These are phyloP conservation scores for Scaptomyza montana DNA, from an alignment of 1,140 invertebrate genomes.

Conservation along the genomic window DNA sequence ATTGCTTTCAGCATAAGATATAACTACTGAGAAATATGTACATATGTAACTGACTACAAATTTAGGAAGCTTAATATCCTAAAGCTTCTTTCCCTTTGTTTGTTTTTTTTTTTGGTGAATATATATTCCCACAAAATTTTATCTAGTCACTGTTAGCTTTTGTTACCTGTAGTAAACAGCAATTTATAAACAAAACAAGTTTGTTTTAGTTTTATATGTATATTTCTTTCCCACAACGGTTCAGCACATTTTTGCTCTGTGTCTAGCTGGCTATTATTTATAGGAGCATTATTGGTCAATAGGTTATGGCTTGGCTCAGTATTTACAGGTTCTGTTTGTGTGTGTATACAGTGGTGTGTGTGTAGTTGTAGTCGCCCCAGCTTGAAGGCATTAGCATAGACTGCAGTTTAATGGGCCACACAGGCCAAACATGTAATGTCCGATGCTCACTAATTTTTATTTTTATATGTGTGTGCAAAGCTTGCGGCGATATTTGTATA, in stretches of 20 bases:
- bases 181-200: neutral
- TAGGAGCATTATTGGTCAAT: constrained; percentile 47
- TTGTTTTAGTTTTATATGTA: too few species aligned
- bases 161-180: neutral
- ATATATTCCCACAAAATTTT: too few species aligned
- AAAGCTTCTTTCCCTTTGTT: too few species aligned
- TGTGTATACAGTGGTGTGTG: neutral
- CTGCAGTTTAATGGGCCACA: constrained; percentile 55
- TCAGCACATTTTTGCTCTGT: constrained; percentile 20
- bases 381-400: constrained; percentile 49
- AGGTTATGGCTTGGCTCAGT: constrained; percentile 40
- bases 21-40: too few species aligned
- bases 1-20: too few species aligned
- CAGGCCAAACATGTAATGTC: constrained; percentile 23
- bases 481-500: constrained; percentile 39
- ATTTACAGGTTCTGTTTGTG: constrained; percentile 4
- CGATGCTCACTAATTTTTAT: constrained; percentile 55
- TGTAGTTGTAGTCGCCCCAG: constrained; percentile 11
- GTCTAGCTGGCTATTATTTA: constrained; percentile 37
- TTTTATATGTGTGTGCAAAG: constrained; percentile 45
- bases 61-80: too few species aligned
- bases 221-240: too few species aligned
- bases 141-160: too few species aligned
- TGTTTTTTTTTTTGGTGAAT: too few species aligned
- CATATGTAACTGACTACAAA: too few species aligned